A percentile compares a stretch with the other conserved stretches of the same genome.
Evolutionary conservation across 2,888 invertebrate species (phyloP).

Genomic region (Deilephila elpenor): DNA sequence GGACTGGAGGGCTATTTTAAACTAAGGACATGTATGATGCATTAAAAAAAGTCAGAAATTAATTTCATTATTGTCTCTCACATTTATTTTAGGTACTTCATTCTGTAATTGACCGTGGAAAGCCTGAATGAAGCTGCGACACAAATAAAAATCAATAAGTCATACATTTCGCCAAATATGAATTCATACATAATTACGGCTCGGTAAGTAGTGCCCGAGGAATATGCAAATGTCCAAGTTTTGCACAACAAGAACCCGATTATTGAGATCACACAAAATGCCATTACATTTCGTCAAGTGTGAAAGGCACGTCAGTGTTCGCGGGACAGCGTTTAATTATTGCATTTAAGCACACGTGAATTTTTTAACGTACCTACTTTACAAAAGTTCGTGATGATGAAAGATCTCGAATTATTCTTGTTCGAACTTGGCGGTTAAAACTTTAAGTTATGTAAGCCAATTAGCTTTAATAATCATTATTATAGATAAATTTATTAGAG

Average conservation of each 20-base stretch:
- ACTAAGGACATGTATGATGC: too few relatives aligned
- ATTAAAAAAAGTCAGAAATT: too few relatives aligned
- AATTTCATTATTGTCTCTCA: too few relatives aligned
- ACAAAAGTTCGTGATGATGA: conserved; percentile 17
- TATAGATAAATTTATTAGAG: too few relatives aligned
- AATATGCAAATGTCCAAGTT: conserved; percentile 37
- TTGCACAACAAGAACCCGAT: conserved; percentile 37
- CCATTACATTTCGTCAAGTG: conserved; percentile 18
- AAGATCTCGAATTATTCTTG: neutral
- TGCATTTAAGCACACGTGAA: neutral
- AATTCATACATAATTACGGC: conserved; percentile 7
- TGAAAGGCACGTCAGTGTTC: conserved; percentile 1
- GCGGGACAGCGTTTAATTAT: conserved; percentile 11
- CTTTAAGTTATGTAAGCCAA: too few relatives aligned
- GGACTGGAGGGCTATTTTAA: too few relatives aligned
- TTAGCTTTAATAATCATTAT: too few relatives aligned
- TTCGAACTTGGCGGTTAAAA: too few relatives aligned
- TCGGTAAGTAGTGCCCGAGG: conserved; percentile 30
- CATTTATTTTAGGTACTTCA: too few relatives aligned
- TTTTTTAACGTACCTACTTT: neutral
- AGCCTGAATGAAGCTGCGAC: too few relatives aligned
- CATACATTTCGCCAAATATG: conserved; percentile 4
- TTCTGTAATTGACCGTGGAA: too few relatives aligned
- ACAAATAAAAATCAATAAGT: neutral
- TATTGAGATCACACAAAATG: conserved; percentile 37